Evolutionary conservation across 2,113 vertebrate species (phyloP).

Genomic region (Chaenogobius annularis): DNA sequence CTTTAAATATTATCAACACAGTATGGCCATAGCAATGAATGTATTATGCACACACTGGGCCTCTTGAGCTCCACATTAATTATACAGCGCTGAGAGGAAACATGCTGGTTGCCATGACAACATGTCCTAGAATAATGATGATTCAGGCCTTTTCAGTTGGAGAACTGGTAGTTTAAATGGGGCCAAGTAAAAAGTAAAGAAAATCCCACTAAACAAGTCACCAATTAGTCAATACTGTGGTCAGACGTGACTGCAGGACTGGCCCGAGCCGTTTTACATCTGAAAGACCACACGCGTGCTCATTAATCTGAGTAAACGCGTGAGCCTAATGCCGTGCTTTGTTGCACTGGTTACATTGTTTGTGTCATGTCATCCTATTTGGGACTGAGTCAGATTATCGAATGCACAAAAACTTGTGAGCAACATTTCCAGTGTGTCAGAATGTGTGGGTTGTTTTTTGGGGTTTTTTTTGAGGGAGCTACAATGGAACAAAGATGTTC

Average conservation of each 20-base stretch:
- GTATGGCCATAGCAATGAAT: not conserved
- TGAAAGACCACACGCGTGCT: constrained; percentile 39
- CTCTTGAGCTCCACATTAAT: constrained; percentile 5
- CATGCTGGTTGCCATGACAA: constrained; percentile 8
- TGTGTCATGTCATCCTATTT: not conserved
- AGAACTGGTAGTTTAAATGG: constrained; percentile 2
- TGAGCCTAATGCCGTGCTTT: constrained; percentile 20
- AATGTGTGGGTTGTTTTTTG: too few relatives aligned
- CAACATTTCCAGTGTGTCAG: not conserved
- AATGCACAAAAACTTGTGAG: not conserved
- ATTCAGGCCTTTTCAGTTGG: not conserved
- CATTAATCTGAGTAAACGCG: constrained; percentile 9
- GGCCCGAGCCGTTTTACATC: constrained; percentile 35
- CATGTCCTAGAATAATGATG: not conserved
- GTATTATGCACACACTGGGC: not conserved
- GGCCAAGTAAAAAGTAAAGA: constrained; percentile 2
- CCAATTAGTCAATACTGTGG: not conserved
- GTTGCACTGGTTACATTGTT: constrained; percentile 17
- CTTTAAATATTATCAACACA: not conserved
- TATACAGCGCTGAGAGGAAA: constrained; percentile 4
- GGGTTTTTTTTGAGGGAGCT: not conserved
- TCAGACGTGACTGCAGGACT: constrained; percentile 4
- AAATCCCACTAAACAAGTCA: not conserved
- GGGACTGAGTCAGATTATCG: not conserved
- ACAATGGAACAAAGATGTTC: constrained; percentile 3